These are phyloP conservation scores for Oxyruncus cristatus DNA, from an alignment of 2,113 vertebrate genomes.

Conservation along the genomic window DNA sequence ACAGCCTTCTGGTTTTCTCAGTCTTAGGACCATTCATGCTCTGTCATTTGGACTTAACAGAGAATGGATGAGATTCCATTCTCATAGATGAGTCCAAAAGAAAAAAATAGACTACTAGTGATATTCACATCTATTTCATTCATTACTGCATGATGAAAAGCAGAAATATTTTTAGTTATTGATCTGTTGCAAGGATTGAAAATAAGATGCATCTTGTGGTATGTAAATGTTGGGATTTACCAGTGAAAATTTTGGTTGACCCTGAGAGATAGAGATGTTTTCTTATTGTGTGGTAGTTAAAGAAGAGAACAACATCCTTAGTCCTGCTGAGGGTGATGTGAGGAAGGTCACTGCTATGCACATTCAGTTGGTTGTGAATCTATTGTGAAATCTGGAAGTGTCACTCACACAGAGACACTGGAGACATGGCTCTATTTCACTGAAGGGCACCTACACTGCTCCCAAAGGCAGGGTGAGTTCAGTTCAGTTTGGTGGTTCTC, in stretches of 20 bases:
- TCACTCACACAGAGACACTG: rapidly evolving
- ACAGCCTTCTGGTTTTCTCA: not conserved
- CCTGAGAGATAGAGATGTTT: not conserved
- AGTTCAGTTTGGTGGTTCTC: not conserved
- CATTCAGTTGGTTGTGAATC: not conserved
- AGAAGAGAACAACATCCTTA: not conserved
- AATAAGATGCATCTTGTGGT: not conserved
- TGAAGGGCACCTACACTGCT: rapidly evolving
- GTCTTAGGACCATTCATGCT: not conserved
- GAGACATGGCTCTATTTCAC: not conserved
- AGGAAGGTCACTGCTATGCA: not conserved
- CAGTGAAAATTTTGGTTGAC: not conserved
- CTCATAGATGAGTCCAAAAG: not conserved
- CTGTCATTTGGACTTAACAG: not conserved
- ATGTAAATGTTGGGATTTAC: not conserved
- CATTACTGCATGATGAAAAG: not conserved
- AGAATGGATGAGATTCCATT: not conserved
- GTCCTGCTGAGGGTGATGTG: not conserved
- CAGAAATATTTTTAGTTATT: not conserved
- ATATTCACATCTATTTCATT: not conserved
- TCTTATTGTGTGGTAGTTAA: not conserved
- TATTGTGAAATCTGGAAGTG: not conserved
- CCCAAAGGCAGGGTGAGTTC: not conserved
- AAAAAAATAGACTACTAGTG: not conserved
- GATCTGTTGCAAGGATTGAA: not conserved